A percentile compares a stretch with the other conserved stretches of the same genome.
phyloP scores from a whole-genome alignment of 1,140 invertebrate species.

The Drosophila sechellia region DNA sequence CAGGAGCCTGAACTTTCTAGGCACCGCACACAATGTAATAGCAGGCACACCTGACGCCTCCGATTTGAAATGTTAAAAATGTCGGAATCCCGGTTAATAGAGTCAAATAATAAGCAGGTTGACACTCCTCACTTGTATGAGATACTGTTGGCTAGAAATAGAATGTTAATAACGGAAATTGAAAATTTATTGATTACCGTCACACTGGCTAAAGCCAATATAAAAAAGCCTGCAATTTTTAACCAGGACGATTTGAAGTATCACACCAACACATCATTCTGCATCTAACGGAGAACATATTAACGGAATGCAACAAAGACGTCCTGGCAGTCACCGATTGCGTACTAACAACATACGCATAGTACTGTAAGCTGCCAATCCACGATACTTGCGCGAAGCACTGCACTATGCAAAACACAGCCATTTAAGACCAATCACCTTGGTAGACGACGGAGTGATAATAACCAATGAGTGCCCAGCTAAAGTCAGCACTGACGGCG shows the following conservation, averaged over 20 bases:
- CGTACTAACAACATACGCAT: conserved; percentile 7
- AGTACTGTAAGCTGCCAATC: not conserved
- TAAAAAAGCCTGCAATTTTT: conserved; percentile 12
- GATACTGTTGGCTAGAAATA: not conserved
- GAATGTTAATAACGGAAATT: conserved; percentile 7
- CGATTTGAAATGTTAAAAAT: no score
- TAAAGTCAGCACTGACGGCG: not conserved
- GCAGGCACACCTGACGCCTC: not conserved
- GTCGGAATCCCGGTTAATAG: no score
- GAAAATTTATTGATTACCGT: not conserved
- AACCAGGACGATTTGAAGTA: no score
- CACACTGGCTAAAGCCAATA: not conserved
- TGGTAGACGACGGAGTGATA: conserved; percentile 4
- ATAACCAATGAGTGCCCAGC: conserved; percentile 15
- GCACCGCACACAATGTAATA: conserved; percentile 9
- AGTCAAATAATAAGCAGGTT: conserved; percentile 9
- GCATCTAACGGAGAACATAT: no score
- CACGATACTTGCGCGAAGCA: not conserved
- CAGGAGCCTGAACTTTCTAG: conserved; percentile 7
- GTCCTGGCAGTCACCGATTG: conserved; percentile 40
- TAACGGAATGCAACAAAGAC: no score
- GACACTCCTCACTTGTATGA: not conserved
- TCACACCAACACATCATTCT: no score
- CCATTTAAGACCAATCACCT: not conserved
- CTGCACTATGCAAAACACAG: not conserved